phyloP scores from a whole-genome alignment of 1,140 invertebrate species.

The Drosophila triauraria region DNA sequence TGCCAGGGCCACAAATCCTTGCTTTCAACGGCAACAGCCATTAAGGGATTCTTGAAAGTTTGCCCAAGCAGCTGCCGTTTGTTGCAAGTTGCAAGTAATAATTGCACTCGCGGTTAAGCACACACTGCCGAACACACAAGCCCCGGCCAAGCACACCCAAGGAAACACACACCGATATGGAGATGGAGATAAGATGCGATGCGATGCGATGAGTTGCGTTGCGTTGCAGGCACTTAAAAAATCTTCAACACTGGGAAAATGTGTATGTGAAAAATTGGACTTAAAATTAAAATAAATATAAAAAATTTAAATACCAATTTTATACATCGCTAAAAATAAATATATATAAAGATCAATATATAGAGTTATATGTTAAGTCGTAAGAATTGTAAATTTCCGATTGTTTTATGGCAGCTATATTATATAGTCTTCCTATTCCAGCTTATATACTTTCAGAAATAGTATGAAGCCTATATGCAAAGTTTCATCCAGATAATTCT shows the following conservation, averaged over 20 bases:
- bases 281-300: background rate
- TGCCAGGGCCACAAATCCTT: constrained; percentile 19
- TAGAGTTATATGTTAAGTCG: no score
- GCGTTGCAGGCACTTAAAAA: constrained; percentile 58
- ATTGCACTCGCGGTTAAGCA: constrained; percentile 64
- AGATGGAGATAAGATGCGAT: constrained; percentile 21
- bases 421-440: no score
- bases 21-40: constrained; percentile 24
- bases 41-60: constrained; percentile 39
- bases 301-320: background rate
- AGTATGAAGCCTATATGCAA: no score
- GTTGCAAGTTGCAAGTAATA: constrained; percentile 73
- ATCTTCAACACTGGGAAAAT: constrained; percentile 9
- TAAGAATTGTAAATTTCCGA: no score
- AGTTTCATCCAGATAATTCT: no score
- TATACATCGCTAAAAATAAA: background rate
- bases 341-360: no score
- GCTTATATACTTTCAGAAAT: no score
- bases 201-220: constrained; percentile 26
- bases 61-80: constrained; percentile 51
- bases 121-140: constrained; percentile 9
- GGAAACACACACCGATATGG: background rate
- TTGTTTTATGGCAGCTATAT: no score
- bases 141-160: background rate
- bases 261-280: background rate